Evolutionary conservation across 2,888 invertebrate genomes (phyloP).

Genomic region (Scaptomyza tumidula): DNA sequence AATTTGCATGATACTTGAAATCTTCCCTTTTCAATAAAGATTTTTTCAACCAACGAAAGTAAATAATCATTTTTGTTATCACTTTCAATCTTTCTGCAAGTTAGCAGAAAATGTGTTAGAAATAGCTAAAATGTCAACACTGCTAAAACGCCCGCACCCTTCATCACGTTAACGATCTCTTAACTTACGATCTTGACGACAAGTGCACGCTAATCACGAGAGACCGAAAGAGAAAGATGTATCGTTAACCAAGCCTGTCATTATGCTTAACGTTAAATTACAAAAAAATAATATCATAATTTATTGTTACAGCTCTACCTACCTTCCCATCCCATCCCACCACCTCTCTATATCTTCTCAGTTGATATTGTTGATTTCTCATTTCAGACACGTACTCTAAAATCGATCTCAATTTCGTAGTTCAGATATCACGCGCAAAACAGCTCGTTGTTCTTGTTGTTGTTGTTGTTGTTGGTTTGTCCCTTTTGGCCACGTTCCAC

Average conservation of each 20-base stretch:
- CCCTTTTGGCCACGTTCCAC: slow-evolving; percentile 53
- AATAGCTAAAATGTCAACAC: slow-evolving; percentile 12
- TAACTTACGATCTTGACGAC: slow-evolving; percentile 56
- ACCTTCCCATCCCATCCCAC: background rate
- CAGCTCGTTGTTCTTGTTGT: slow-evolving; percentile 7
- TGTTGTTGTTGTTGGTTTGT: slow-evolving; percentile 10
- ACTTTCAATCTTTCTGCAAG: too few species aligned
- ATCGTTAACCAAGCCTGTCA: slow-evolving; percentile 50
- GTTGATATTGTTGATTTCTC: slow-evolving; percentile 33
- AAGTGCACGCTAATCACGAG: slow-evolving; percentile 72
- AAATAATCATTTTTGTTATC: too few species aligned
- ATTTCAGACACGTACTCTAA: slow-evolving; percentile 68
- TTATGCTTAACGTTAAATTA: slow-evolving; percentile 71
- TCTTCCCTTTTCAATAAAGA: too few species aligned
- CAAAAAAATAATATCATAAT: slow-evolving; percentile 78
- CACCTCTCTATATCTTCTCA: background rate
- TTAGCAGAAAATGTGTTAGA: background rate
- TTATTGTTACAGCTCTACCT: slow-evolving; percentile 60
- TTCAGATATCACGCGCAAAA: slow-evolving; percentile 75
- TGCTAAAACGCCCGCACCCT: background rate
- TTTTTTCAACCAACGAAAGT: too few species aligned
- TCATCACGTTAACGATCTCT: slow-evolving; percentile 30
- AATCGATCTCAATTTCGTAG: slow-evolving; percentile 80
- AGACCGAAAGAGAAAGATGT: background rate
- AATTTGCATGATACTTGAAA: too few species aligned